A percentile compares a stretch with the other conserved stretches of the same genome.
Evolutionary conservation across 2,113 vertebrate genomes (phyloP).

Genomic region (Entosphenus tridentatus): DNA sequence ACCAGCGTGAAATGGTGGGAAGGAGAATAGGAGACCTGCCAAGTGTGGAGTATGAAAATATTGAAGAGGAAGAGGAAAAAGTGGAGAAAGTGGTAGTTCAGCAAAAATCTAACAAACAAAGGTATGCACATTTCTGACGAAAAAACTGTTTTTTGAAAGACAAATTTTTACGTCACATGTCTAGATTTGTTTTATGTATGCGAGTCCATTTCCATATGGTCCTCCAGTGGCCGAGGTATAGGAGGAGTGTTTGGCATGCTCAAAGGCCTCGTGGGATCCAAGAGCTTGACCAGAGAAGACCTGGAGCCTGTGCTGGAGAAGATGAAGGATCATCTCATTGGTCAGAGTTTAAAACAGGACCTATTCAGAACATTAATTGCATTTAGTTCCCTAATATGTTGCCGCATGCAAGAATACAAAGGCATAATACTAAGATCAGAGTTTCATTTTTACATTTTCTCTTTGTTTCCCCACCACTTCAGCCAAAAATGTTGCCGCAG

Average conservation of each 20-base stretch:
- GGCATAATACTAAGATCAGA: neutral
- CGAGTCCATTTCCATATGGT: no score
- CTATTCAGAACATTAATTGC: no score
- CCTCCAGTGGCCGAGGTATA: slow-evolving; percentile 21
- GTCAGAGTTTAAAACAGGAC: slow-evolving; percentile 18
- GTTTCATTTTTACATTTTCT: neutral
- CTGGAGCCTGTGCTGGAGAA: slow-evolving; percentile 85
- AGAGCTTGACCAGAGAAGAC: slow-evolving; percentile 53
- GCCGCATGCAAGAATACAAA: neutral
- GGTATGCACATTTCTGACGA: no score
- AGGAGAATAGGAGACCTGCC: slow-evolving; percentile 12
- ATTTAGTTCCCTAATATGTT: neutral
- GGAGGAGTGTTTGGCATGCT: slow-evolving; percentile 95
- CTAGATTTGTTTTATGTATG: no score
- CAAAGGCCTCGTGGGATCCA: slow-evolving; percentile 82
- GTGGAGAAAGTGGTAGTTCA: slow-evolving; percentile 18
- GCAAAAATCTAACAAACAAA: neutral
- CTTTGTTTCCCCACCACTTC: neutral
- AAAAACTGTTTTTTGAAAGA: no score
- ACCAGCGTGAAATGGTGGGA: slow-evolving; percentile 9
- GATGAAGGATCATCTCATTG: slow-evolving; percentile 87
- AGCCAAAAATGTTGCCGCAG: slow-evolving; percentile 95
- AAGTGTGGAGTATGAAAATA: slow-evolving; percentile 28
- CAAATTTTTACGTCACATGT: no score
- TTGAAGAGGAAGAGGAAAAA: slow-evolving; percentile 30